phyloP scores from a whole-genome alignment of 2,113 vertebrate genomes.

The Cynocephalus volans region DNA sequence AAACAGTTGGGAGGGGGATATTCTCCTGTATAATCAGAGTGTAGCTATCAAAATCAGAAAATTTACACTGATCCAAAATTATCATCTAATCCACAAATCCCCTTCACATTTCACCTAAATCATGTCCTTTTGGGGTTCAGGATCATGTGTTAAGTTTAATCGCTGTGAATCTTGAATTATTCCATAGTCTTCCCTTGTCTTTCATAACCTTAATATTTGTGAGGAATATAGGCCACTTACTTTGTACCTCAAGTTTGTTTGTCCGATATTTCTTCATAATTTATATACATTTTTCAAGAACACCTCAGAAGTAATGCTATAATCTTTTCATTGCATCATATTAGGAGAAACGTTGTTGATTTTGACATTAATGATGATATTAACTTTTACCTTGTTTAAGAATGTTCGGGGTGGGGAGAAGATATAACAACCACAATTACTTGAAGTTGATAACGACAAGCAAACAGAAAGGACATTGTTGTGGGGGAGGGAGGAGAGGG shows the following conservation, averaged over 20 bases:
- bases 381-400: conserved; percentile 28
- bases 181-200: background rate
- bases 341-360: background rate
- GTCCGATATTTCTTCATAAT: background rate
- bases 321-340: background rate
- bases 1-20: background rate
- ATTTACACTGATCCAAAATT: background rate
- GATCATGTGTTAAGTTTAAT: background rate
- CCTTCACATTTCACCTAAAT: background rate
- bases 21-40: background rate
- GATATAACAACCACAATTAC: too few relatives aligned
- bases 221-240: background rate
- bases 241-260: background rate
- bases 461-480: too few relatives aligned
- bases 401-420: too few relatives aligned
- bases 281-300: conserved; percentile 26
- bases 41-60: background rate
- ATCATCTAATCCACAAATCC: background rate
- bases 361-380: background rate
- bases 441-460: too few relatives aligned
- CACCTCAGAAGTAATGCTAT: background rate
- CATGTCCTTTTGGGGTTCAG: background rate
- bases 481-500: too few relatives aligned
- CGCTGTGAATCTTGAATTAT: background rate
- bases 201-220: conserved; percentile 29